phyloP scores from a whole-genome alignment of 2,113 vertebrate genomes.

The Lagopus muta region DNA sequence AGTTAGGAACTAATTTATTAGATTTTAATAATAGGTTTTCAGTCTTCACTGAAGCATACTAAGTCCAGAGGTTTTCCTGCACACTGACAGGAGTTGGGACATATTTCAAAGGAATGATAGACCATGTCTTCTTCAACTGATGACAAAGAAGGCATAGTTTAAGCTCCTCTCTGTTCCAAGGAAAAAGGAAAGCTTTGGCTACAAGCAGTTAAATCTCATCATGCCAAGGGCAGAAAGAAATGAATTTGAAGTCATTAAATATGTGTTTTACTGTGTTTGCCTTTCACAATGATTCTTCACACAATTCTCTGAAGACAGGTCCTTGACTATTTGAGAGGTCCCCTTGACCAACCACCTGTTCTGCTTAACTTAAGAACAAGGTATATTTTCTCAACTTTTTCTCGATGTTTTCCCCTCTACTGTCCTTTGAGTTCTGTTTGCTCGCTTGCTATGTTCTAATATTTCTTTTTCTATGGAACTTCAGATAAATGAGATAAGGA shows the following conservation, averaged over 20 bases:
- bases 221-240: background rate
- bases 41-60: background rate
- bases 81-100: background rate
- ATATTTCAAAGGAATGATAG: background rate
- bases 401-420: background rate
- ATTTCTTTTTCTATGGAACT: background rate
- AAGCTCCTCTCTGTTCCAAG: background rate
- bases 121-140: background rate
- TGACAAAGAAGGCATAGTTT: background rate
- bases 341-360: background rate
- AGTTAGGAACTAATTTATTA: background rate
- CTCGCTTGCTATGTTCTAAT: background rate
- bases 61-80: background rate
- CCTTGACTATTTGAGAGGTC: background rate
- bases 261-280: background rate
- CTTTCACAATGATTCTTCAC: background rate
- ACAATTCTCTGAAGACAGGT: background rate
- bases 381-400: background rate
- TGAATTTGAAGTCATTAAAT: background rate
- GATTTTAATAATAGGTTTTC: background rate
- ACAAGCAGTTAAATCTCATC: background rate
- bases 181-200: background rate
- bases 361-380: background rate
- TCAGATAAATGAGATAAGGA: background rate
- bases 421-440: background rate